Base-by-base conservation (phyloP, 2,888 invertebrate genomes). In the Chydorus sphaericus region DNA sequence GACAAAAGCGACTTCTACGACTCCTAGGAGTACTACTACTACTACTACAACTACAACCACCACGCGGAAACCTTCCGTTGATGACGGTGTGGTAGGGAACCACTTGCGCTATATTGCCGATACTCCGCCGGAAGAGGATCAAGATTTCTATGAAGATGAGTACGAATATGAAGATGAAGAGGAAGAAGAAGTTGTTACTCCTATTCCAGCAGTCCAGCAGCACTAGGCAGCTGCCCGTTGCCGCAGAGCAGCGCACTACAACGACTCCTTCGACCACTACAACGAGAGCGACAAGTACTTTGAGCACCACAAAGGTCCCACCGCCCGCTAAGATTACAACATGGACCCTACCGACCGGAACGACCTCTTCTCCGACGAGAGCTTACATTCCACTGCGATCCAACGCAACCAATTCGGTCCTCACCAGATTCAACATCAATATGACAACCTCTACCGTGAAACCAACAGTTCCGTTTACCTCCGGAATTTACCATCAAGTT, bases 131-230 rank as follows among this genome's bases (percentile, higher is more conserved):
- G 54, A 38, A 23, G 54, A 38, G 20, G 33, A 33, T 11, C 36
- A 38, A 26, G 39, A 54, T 23, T 39, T 36, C 26, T 39, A 54
- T 23, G 39, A 54, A 20, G 33, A 54, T n/a, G 26, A 18, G 16
- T 51, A 51, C n/a, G 31, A 54, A 10, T 54, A 54, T 18, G 54
- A 54, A 16, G 54, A 54, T 4, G 18, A 54, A 10, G 30, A 50
- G 28, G 38, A 36, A 23, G 37, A n/a, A n/a, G n/a, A n/a, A n/a
- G n/a, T n/a, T n/a, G n/a, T n/a, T n/a, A n/a, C n/a, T n/a, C n/a
- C n/a, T n/a, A n/a, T n/a, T n/a, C n/a, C n/a, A n/a, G n/a, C n/a
- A n/a, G n/a, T n/a, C n/a, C n/a, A n/a, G n/a, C n/a, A n/a, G n/a
- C n/a, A n/a, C n/a, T n/a, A n/a, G n/a, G n/a, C n/a, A n/a, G n/a